Base-by-base conservation (phyloP, 2,797 vertebrate genomes). In the Tauraco hartlaubi region DNA sequence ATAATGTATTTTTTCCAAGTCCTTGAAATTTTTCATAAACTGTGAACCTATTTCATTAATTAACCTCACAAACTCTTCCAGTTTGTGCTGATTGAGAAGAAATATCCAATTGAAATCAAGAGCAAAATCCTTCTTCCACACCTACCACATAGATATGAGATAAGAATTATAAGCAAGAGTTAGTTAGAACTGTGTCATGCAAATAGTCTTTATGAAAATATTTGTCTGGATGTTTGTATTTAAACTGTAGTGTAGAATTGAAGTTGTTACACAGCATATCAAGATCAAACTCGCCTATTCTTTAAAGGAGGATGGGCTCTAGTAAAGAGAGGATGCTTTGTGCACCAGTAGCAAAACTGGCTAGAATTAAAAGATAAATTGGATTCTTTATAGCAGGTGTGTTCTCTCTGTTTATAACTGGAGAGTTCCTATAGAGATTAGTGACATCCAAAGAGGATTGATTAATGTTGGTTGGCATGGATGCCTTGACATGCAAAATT, bases 71-170 rank as follows among this genome's bases (percentile, higher is more conserved):
- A 31, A 87, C 35, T 80, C 56, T 88, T 77, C 66, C 77, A 89
- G 37, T 68, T 54, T 0, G 0, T 80, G 43, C 83, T 91, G 85
- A 85, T 49, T 85, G 64, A 83, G 72, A 81, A 88, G 81, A 90
- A 85, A 93, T 91, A 91, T 90, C 46, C 46, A 89, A 75, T 95
- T 90, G 83, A 85, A 92, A 80, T 71, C 11, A 69, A 58, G n/a
- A 92, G 35, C 72, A 63, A 86, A 85, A 71, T 85, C 21, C 20
- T 89, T 67, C 39, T 91, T 37, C 35, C 35, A n/a, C 39, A 64
- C 35, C 33, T 75, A 55, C 39, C 19, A 17, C 49, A 48, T 28
- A 88, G 39, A 77, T 77, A 51, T 33, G 58, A 87, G 86, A 79
- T 19, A 73, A 74, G 54, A 76, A 75, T 89, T 69, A 7, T n/a